Percentiles rank a stretch among this genome's conserved stretches.
These are phyloP conservation scores for Thumatha senex DNA, from an alignment of 2,888 invertebrate species.

Conservation along the genomic window DNA sequence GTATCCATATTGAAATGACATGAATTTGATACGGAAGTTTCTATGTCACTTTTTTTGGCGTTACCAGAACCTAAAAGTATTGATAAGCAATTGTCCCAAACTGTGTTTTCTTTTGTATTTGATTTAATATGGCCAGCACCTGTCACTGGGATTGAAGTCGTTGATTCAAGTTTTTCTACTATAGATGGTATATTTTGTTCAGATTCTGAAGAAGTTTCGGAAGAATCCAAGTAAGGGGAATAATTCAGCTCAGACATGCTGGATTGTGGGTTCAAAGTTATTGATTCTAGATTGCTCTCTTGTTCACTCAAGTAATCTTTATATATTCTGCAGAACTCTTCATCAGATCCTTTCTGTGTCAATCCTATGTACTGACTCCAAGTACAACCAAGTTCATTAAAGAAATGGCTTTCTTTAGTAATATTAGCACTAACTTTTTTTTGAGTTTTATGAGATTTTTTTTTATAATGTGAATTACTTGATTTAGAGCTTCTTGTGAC, in stretches of 20 bases:
- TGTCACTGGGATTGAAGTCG: constrained; percentile 1
- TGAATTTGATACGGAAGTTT: neutral
- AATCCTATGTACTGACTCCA: neutral
- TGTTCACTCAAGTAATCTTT: neutral
- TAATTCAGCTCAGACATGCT: neutral
- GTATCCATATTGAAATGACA: constrained; percentile 1
- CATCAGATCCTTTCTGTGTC: constrained; percentile 2
- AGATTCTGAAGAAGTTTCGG: neutral
- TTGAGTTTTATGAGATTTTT: neutral
- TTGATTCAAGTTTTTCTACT: neutral
- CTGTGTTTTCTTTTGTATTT: neutral
- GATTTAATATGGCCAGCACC: neutral
- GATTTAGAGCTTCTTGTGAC: neutral
- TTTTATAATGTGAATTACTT: neutral
- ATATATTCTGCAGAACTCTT: constrained; percentile 1
- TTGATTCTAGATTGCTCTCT: neutral
- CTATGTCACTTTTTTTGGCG: neutral
- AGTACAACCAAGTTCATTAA: neutral
- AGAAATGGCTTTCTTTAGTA: neutral
- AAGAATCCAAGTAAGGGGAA: neutral
- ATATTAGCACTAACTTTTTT: neutral
- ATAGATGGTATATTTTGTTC: neutral
- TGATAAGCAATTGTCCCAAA: constrained; percentile 5
- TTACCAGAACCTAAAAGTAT: neutral
- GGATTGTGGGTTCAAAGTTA: neutral